Evolutionary conservation across 2,113 vertebrate genomes (phyloP).

Genomic region (Silurus asotus): DNA sequence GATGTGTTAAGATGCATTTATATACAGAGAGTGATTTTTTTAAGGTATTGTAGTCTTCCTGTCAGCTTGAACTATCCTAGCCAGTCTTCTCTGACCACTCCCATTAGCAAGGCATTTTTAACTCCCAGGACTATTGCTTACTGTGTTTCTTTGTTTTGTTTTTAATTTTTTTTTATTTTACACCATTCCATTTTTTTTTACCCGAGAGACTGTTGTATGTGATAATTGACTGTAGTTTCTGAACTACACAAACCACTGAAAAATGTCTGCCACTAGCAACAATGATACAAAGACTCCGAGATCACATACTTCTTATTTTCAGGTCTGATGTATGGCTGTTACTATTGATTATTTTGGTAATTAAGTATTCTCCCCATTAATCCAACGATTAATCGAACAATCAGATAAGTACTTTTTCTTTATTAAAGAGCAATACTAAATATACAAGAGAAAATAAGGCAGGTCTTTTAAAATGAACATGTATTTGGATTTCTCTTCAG

Average conservation of each 20-base stretch:
- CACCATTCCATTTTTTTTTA: not conserved
- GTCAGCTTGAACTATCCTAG: not conserved
- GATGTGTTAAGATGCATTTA: not conserved
- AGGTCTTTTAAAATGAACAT: too few relatives aligned
- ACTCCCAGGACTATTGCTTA: not conserved
- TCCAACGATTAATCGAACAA: too few relatives aligned
- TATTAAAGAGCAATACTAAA: too few relatives aligned
- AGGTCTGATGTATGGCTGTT: too few relatives aligned
- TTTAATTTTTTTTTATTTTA: not conserved
- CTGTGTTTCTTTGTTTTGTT: not conserved
- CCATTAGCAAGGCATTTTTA: not conserved
- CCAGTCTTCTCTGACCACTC: not conserved
- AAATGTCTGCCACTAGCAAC: not conserved
- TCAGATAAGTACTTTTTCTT: too few relatives aligned
- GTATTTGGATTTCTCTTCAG: too few relatives aligned
- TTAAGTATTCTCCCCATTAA: too few relatives aligned
- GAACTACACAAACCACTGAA: not conserved
- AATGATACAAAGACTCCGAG: not conserved
- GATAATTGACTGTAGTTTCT: not conserved
- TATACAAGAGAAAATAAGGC: too few relatives aligned
- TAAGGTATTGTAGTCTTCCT: not conserved
- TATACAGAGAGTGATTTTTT: not conserved
- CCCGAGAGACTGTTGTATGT: not conserved
- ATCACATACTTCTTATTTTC: not conserved
- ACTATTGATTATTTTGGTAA: too few relatives aligned